Percentiles rank a stretch among this genome's conserved stretches.
These are phyloP conservation scores for Luscinia megarhynchos DNA, from an alignment of 2,797 vertebrate species.

Conservation along the genomic window DNA sequence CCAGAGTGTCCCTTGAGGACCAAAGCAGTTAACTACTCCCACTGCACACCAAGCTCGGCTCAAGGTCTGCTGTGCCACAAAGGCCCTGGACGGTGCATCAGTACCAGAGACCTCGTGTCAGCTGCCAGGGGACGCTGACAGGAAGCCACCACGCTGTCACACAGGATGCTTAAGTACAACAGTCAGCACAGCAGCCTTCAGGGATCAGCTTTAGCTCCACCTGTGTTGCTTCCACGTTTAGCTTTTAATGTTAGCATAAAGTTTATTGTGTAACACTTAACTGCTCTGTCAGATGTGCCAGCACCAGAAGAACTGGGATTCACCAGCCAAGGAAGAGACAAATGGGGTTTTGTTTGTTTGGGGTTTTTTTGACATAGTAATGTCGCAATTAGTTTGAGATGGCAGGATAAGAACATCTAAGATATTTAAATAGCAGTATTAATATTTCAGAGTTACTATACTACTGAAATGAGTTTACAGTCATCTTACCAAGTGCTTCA, in stretches of 20 bases:
- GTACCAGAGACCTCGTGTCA: background rate
- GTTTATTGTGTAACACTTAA: background rate
- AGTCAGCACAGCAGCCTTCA: background rate
- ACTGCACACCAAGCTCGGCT: background rate
- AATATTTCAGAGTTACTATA: constrained; percentile 57
- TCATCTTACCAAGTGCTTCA: constrained; percentile 56
- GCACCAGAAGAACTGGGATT: constrained; percentile 29
- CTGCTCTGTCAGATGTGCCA: constrained; percentile 16
- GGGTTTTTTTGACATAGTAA: constrained; percentile 56
- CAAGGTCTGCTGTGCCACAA: background rate
- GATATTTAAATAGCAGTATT: constrained; percentile 57
- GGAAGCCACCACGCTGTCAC: background rate
- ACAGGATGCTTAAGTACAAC: background rate
- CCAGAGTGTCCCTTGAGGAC: background rate
- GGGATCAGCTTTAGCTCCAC: background rate
- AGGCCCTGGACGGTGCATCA: background rate
- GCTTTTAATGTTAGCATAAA: background rate
- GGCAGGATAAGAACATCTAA: constrained; percentile 68
- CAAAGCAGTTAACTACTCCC: background rate
- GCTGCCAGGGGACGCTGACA: background rate
- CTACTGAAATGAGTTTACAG: constrained; percentile 57
- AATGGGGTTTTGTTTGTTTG: constrained; percentile 62
- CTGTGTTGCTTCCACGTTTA: background rate
- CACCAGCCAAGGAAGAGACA: constrained; percentile 54
- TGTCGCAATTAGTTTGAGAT: constrained; percentile 71